Conservation (phyloP, 37 sponge, comb jelly and placozoan species). For the Mnemiopsis leidyi region DNA sequence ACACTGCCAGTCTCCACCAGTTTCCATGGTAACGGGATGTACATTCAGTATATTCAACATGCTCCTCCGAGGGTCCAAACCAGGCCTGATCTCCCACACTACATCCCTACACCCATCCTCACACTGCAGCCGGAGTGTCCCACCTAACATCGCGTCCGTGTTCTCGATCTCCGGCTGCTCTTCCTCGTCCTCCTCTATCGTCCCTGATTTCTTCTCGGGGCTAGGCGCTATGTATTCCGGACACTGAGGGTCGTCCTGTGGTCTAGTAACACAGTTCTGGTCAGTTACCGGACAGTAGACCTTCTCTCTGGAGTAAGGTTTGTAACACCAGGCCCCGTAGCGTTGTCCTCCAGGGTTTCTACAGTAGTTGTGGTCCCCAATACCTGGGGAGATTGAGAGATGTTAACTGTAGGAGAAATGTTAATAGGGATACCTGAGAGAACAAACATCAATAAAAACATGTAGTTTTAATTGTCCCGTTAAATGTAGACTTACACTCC, state of each 20-base stretch:
- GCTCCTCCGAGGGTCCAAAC: neutral
- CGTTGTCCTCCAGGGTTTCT: neutral
- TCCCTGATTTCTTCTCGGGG: neutral
- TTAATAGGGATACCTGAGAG: no score
- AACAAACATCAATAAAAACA: no score
- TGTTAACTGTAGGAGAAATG: no score
- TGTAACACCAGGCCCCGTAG: neutral
- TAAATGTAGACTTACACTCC: no score
- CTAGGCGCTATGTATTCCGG: neutral
- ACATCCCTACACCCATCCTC: neutral
- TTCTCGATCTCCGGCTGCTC: neutral
- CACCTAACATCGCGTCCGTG: neutral
- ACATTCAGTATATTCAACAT: neutral
- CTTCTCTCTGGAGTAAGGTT: neutral
- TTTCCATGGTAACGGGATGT: neutral
- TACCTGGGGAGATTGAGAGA: no score
- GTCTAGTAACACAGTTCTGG: neutral
- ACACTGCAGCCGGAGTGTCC: neutral
- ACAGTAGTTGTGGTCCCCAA: constrained; percentile 55
- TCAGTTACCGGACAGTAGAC: neutral
- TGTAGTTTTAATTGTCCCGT: no score
- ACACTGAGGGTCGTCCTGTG: neutral
- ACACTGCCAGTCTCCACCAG: neutral
- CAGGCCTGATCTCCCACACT: neutral
- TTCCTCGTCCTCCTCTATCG: neutral